A percentile compares a stretch with the other conserved stretches of the same genome.
Conservation (phyloP, 92 coral and sea anemone genomes). For the Epizoanthus stellaris region DNA sequence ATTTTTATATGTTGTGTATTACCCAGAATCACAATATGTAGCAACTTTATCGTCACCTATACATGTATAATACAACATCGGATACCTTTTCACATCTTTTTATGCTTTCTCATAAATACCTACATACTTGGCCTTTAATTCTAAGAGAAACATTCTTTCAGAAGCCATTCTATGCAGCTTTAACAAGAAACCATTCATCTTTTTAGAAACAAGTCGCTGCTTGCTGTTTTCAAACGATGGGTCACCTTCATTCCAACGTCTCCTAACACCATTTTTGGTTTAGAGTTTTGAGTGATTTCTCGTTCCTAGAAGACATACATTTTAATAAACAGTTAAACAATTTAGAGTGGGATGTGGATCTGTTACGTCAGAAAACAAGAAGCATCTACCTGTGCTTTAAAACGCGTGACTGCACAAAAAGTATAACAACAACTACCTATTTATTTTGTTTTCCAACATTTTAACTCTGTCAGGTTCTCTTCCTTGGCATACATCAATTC, state of each 20-base stretch:
- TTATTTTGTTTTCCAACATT: background rate
- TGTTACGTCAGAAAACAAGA: too few species aligned
- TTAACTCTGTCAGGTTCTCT: slow-evolving; percentile 21
- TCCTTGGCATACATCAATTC: slow-evolving; percentile 25
- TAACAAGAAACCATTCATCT: background rate
- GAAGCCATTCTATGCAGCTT: slow-evolving; percentile 37
- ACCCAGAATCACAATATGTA: background rate
- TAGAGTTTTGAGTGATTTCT: background rate
- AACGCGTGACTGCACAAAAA: too few species aligned
- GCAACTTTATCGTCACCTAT: background rate
- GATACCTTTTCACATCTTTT: too few species aligned
- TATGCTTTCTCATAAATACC: background rate
- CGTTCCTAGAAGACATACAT: too few species aligned
- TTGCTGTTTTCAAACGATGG: slow-evolving; percentile 4
- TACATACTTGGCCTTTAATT: slow-evolving; percentile 32
- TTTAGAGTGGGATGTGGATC: too few species aligned
- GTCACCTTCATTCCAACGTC: slow-evolving; percentile 30
- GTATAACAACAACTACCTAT: background rate
- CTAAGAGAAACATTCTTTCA: slow-evolving; percentile 26
- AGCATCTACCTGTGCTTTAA: too few species aligned
- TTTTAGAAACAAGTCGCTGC: slow-evolving; percentile 2
- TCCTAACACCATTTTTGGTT: background rate
- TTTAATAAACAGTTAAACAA: too few species aligned
- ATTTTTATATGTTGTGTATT: background rate
- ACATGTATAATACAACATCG: background rate